Percentiles rank a stretch among this genome's conserved stretches.
These are phyloP conservation scores for Aptenodytes forsteri DNA, from an alignment of 2,113 vertebrate species.

Conservation along the genomic window DNA sequence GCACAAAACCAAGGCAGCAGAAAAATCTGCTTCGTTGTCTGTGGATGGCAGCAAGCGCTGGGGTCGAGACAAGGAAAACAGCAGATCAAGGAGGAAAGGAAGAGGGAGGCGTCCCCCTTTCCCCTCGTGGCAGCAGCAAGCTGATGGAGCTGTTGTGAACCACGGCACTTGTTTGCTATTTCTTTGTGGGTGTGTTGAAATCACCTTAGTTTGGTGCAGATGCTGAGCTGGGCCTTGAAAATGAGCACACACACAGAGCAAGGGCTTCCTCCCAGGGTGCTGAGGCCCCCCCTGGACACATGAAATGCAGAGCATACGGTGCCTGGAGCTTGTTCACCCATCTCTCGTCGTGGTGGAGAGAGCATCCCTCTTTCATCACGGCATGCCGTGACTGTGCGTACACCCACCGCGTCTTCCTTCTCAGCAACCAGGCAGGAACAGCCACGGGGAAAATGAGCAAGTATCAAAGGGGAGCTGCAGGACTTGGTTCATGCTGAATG, in stretches of 20 bases:
- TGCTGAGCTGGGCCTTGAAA: background rate
- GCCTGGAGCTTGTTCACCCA: background rate
- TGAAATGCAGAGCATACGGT: background rate
- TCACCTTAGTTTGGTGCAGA: background rate
- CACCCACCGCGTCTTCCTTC: fast-evolving
- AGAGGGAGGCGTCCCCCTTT: background rate
- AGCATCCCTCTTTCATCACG: background rate
- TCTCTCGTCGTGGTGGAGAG: background rate
- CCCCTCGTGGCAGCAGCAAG: background rate
- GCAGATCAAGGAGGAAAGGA: background rate
- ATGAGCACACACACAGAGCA: background rate
- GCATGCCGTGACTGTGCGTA: fast-evolving
- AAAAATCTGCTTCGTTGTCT: background rate
- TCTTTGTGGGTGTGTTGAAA: background rate
- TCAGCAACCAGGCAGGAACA: background rate
- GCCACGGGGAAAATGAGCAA: background rate
- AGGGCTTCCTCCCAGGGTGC: background rate
- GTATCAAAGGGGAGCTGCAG: background rate
- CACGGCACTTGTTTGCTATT: background rate
- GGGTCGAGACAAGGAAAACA: background rate
- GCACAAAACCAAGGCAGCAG: background rate
- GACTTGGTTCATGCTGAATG: background rate
- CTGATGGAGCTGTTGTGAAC: background rate
- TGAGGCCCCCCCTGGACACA: background rate
- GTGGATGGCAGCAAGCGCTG: fast-evolving